Evolutionary conservation across 1,140 invertebrate species (phyloP).

Genomic region (Drosophila paulistorum): DNA sequence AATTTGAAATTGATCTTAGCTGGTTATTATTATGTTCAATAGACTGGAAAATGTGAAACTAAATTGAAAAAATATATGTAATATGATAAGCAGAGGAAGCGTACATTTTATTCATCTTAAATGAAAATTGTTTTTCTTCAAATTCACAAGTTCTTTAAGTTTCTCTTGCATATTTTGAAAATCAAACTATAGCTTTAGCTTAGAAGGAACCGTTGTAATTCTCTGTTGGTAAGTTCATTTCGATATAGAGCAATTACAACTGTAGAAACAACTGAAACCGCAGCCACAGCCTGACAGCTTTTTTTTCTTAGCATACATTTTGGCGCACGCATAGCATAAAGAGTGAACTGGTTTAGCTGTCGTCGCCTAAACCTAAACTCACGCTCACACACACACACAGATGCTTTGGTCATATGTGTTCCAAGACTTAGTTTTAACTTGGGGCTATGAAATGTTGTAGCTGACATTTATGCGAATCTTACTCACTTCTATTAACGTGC

Average conservation of each 20-base stretch:
- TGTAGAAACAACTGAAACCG: not conserved
- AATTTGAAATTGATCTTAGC: not conserved
- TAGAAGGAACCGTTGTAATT: no score
- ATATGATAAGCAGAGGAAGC: not conserved
- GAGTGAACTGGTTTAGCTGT: not conserved
- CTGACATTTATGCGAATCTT: conserved; percentile 78
- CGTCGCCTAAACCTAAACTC: conserved; percentile 15
- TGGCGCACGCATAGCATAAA: conserved; percentile 17
- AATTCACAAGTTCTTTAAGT: no score
- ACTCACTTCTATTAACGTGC: conserved; percentile 64
- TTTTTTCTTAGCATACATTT: conserved; percentile 23
- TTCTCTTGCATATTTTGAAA: no score
- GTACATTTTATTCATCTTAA: not conserved
- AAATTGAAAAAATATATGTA: not conserved
- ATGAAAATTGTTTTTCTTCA: not conserved
- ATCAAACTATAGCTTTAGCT: no score
- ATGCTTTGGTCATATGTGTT: conserved; percentile 61
- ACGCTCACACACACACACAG: not conserved
- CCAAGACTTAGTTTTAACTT: conserved; percentile 70
- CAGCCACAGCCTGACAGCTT: not conserved
- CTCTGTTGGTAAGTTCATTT: not conserved
- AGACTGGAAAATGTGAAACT: not conserved
- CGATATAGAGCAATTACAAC: not conserved
- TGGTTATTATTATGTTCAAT: conserved; percentile 3
- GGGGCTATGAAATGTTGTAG: conserved; percentile 73